phyloP scores from a whole-genome alignment of 2,888 invertebrate genomes.

The Orthosia cruda region DNA sequence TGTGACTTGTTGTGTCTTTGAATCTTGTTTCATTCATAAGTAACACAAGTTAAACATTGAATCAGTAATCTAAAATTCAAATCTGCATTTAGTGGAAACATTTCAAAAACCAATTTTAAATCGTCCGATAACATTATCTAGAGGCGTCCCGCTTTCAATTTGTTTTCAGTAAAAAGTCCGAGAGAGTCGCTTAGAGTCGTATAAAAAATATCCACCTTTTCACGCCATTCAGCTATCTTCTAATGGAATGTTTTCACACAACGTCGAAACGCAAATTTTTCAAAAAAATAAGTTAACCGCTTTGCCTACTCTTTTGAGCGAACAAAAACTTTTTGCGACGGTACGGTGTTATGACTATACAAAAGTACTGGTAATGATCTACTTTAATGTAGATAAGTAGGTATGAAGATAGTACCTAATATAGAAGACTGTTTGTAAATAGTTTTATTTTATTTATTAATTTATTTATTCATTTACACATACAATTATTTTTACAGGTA shows the following conservation, averaged over 20 bases:
- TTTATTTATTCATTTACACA: no score
- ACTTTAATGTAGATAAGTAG: conserved; percentile 6
- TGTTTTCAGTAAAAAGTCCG: conserved; percentile 35
- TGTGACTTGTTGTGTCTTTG: neutral
- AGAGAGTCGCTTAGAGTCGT: conserved; percentile 32
- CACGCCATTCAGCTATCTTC: conserved; percentile 50
- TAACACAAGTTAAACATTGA: neutral
- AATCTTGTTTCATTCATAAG: neutral
- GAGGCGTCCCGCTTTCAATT: conserved; percentile 39
- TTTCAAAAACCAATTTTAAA: conserved; percentile 41
- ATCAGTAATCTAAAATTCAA: conserved; percentile 21
- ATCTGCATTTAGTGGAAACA: conserved; percentile 21
- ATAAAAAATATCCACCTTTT: no score
- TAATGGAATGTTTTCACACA: conserved; percentile 55
- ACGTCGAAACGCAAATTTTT: conserved; percentile 16
- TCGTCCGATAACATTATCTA: conserved; percentile 23
- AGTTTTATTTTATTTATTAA: no score
- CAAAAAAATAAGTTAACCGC: conserved; percentile 29
- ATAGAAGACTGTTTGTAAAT: conserved; percentile 4
- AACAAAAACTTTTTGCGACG: conserved; percentile 10
- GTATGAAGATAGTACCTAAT: neutral
- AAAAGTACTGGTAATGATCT: conserved; percentile 39
- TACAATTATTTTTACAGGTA: no score
- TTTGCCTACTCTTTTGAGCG: conserved; percentile 17
- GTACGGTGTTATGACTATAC: conserved; percentile 25